phyloP scores from a whole-genome alignment of 2,888 invertebrate genomes.

The Pollenia labialis region DNA sequence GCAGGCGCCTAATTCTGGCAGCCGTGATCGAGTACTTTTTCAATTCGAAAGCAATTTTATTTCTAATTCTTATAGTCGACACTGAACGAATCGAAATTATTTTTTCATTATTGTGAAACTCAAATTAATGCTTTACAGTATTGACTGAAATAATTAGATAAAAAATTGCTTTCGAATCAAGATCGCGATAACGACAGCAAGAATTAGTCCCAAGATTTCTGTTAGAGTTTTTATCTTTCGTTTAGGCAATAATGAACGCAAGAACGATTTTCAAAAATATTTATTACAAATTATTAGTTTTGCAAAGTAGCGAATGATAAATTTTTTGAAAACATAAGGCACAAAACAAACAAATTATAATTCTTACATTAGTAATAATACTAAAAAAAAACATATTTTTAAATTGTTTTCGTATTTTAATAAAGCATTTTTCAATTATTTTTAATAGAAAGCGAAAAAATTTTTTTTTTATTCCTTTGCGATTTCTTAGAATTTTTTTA shows the following conservation, averaged over 20 bases:
- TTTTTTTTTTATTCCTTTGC: not conserved
- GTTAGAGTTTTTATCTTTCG: not conserved
- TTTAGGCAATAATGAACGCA: conserved; percentile 30
- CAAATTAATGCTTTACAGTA: too few species aligned
- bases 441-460: conserved; percentile 31
- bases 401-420: conserved; percentile 19
- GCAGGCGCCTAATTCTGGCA: too few species aligned
- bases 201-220: too few species aligned
- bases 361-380: conserved; percentile 14
- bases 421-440: conserved; percentile 35
- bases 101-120: too few species aligned
- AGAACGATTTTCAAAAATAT: conserved; percentile 12
- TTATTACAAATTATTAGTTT: conserved; percentile 26
- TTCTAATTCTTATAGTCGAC: too few species aligned
- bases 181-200: too few species aligned
- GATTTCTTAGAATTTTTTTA: not conserved
- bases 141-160: too few species aligned
- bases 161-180: too few species aligned
- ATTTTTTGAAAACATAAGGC: not conserved
- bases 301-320: conserved; percentile 2
- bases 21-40: too few species aligned
- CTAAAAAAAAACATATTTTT: conserved; percentile 20
- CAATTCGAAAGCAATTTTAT: too few species aligned
- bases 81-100: too few species aligned
- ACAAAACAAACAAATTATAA: not conserved